phyloP scores from a whole-genome alignment of 2,113 vertebrate species.

The Gymnobelideus leadbeateri region DNA sequence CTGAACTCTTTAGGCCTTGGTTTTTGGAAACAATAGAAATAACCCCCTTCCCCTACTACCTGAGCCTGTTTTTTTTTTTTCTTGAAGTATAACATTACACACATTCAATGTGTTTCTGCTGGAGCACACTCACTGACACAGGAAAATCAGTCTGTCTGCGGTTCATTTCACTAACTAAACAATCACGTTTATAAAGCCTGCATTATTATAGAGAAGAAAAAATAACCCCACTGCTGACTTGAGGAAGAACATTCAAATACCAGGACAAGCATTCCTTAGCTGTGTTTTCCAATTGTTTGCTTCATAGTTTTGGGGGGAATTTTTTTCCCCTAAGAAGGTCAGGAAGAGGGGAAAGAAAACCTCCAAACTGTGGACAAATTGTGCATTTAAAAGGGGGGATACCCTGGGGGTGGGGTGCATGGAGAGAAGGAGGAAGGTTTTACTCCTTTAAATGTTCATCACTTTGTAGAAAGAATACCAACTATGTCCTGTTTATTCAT shows the following conservation, averaged over 20 bases:
- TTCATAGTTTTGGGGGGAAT: conserved; percentile 33
- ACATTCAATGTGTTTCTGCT: conserved; percentile 3
- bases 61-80: not conserved
- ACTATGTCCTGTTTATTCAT: conserved; percentile 76
- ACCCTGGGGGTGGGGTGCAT: conserved; percentile 18
- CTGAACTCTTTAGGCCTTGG: not conserved
- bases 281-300: conserved; percentile 58
- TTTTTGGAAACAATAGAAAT: not conserved
- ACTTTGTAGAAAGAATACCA: conserved; percentile 75
- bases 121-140: not conserved
- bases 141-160: conserved; percentile 48
- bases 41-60: not conserved
- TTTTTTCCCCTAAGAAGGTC: not conserved
- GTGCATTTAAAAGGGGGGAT: conserved; percentile 65
- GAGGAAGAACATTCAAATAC: conserved; percentile 15
- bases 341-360: not conserved
- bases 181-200: conserved; percentile 19
- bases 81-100: not conserved
- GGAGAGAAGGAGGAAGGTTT: conserved; percentile 1
- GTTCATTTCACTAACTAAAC: conserved; percentile 40
- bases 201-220: conserved; percentile 16
- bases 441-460: conserved; percentile 66
- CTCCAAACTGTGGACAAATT: conserved; percentile 67
- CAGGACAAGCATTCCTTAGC: conserved; percentile 57
- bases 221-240: not conserved